Base-by-base conservation (phyloP, 2,113 vertebrate species). In the Dromaius novaehollandiae region DNA sequence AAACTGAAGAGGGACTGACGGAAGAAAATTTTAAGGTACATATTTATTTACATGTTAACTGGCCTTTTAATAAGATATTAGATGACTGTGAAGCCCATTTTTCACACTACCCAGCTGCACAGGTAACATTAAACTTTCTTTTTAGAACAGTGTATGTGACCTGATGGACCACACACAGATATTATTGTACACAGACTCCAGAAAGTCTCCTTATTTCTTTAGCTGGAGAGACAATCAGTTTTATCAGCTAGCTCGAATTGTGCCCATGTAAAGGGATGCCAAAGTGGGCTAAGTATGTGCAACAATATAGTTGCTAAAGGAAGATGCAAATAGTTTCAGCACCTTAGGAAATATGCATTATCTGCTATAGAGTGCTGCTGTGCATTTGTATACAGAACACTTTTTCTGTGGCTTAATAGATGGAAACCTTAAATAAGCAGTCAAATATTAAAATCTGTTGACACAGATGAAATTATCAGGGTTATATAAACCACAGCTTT, bases 11-110 rank as follows among this genome's bases (percentile, higher is more conserved):
- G 94, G 99, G 99, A 9, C 95, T 99, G 77, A 99, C 99, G 1
- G 99, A 99, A 88, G 99, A 99, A 93, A 99, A 99, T 97, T 99
- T 99, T 89, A 99, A 99, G 99, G 99, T 99, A 98, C 87, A 13
- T 11, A 4, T 13, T 86, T 69, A 48, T 80, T 85, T 75, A 64
- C 24, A 16, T 25, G 9, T 86, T 83, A 44, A 6, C 20, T 51
- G 11, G 4, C 64, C 5, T 51, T 84, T 86, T 46, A 70, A 9
- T 58, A 63, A 48, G 48, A 11, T 68, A 53, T 61, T 65, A 32
- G 36, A 71, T 53, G 18, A 51, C 28, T 18, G 6, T 38, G n/a
- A 86, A 84, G 51, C 14, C 11, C 46, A 26, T 68, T 85, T 87
- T 30, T 90, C 15, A 73, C 11, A 58, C 9, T 89, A 9, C 26